These are phyloP conservation scores for Onychomys torridus DNA, from an alignment of 2,797 vertebrate genomes.

Conservation along the genomic window DNA sequence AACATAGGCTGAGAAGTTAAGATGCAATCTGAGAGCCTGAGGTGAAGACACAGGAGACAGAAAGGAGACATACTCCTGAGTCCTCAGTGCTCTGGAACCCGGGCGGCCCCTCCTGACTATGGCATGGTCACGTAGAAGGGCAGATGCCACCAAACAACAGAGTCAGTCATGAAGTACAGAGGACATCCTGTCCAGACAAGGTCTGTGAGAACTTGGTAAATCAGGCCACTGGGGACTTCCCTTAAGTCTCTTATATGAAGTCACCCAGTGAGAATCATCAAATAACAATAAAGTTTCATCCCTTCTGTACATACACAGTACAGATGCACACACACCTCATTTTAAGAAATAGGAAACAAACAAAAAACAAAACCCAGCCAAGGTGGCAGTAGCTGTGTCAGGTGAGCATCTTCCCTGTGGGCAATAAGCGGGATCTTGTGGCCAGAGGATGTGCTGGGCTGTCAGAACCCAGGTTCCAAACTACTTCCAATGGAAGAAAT, in stretches of 20 bases:
- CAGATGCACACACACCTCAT: background rate
- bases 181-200: background rate
- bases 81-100: fast-evolving
- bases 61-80: fast-evolving
- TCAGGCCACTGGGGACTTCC: too few relatives aligned
- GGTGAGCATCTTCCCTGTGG: background rate
- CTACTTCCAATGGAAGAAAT: background rate
- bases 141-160: background rate
- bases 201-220: background rate
- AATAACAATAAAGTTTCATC: background rate
- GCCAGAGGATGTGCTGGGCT: fast-evolving
- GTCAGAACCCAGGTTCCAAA: background rate
- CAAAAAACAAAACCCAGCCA: background rate
- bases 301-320: background rate
- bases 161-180: fast-evolving
- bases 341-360: background rate
- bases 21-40: fast-evolving
- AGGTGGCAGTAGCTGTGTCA: background rate
- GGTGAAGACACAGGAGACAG: fast-evolving
- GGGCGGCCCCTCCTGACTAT: too few relatives aligned
- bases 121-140: background rate
- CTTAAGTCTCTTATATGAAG: background rate
- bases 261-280: background rate
- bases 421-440: background rate
- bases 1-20: background rate